phyloP scores from a whole-genome alignment of 2,888 invertebrate genomes.

The Charanyca ferruginea region DNA sequence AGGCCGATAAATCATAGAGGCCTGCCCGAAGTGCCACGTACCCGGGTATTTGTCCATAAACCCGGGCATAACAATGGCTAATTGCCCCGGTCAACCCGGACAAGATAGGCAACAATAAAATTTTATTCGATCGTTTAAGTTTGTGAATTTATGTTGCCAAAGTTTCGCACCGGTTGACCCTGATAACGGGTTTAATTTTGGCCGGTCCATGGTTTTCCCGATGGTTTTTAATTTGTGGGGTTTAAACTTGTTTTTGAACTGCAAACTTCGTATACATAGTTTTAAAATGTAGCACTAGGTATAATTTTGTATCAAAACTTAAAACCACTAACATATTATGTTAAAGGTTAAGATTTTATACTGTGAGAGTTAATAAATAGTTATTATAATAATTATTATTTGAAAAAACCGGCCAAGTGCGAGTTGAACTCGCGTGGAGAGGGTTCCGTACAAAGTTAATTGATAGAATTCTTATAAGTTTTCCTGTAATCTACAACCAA shows the following conservation, averaged over 20 bases:
- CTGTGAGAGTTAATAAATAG: too few relatives aligned
- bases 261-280: constrained; percentile 2
- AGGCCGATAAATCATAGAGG: constrained; percentile 67
- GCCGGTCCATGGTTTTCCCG: constrained; percentile 28
- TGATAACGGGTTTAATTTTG: constrained; percentile 57
- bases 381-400: too few relatives aligned
- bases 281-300: neutral
- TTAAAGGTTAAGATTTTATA: too few relatives aligned
- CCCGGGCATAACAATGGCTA: constrained; percentile 73
- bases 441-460: too few relatives aligned
- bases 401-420: too few relatives aligned
- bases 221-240: constrained; percentile 50
- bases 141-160: constrained; percentile 63
- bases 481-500: too few relatives aligned
- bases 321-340: too few relatives aligned
- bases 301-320: too few relatives aligned
- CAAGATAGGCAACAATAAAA: constrained; percentile 72
- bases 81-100: constrained; percentile 70
- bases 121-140: constrained; percentile 72
- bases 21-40: constrained; percentile 66
- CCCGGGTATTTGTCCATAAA: constrained; percentile 71
- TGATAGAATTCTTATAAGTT: too few relatives aligned
- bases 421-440: too few relatives aligned
- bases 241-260: constrained; percentile 19
- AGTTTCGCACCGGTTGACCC: constrained; percentile 56